Percentiles rank a stretch among this genome's conserved stretches.
Evolutionary conservation across 2,888 invertebrate species (phyloP).

Genomic region (Melikaiella ostensackeni): DNA sequence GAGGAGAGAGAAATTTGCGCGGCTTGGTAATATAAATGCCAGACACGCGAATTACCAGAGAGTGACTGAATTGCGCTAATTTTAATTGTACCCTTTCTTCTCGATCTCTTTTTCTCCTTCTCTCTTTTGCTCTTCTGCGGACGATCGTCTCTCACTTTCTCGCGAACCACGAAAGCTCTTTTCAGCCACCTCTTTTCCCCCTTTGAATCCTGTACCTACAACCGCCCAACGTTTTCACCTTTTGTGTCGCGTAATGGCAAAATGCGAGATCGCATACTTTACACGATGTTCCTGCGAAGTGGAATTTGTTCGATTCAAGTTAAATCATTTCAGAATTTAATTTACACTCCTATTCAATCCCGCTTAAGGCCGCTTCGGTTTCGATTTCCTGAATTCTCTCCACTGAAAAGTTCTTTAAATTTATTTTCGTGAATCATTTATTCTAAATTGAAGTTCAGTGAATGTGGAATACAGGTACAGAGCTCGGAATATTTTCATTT

Average conservation of each 20-base stretch:
- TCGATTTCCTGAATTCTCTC: slow-evolving; percentile 1
- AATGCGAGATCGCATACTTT: slow-evolving; percentile 59
- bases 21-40: slow-evolving; percentile 74
- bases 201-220: slow-evolving; percentile 51
- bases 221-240: slow-evolving; percentile 57
- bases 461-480: background rate
- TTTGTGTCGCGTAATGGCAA: slow-evolving; percentile 47
- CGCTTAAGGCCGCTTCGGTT: background rate
- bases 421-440: slow-evolving; percentile 5
- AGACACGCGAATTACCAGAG: slow-evolving; percentile 70
- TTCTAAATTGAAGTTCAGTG: background rate
- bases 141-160: slow-evolving; percentile 27
- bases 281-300: slow-evolving; percentile 41
- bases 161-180: slow-evolving; percentile 13
- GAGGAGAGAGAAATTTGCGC: slow-evolving; percentile 65
- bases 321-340: slow-evolving; percentile 26
- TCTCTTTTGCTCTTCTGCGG: slow-evolving; percentile 39
- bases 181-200: slow-evolving; percentile 51
- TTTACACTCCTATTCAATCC: slow-evolving; percentile 6
- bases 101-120: slow-evolving; percentile 45
- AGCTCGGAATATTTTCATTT: background rate
- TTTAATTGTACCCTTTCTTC: slow-evolving; percentile 72
- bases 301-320: slow-evolving; percentile 24
- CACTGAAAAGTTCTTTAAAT: background rate
- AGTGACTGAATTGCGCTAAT: slow-evolving; percentile 75